phyloP scores from a whole-genome alignment of 2,113 vertebrate species.

The Dryoscopus gambensis region DNA sequence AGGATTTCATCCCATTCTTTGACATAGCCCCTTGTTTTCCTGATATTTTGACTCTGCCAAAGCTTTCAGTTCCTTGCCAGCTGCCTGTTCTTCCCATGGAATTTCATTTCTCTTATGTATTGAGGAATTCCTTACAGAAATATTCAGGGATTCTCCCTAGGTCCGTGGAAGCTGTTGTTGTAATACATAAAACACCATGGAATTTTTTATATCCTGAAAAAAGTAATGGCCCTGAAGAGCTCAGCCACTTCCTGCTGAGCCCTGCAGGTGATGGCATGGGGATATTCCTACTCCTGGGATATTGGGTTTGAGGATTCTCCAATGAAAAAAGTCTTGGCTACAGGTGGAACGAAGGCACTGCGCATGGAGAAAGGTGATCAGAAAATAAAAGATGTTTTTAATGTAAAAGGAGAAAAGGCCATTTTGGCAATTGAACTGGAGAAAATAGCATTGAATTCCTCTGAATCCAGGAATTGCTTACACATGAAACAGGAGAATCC shows the following conservation, averaged over 20 bases:
- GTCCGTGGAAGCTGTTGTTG: neutral
- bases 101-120: neutral
- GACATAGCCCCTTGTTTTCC: neutral
- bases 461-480: neutral
- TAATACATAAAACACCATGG: neutral
- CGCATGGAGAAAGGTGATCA: neutral
- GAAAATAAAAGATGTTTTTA: neutral
- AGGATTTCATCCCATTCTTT: neutral
- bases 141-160: neutral
- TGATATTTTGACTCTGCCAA: neutral
- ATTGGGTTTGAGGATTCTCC: neutral
- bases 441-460: neutral
- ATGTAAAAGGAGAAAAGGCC: neutral
- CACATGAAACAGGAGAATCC: neutral
- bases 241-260: neutral
- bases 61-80: neutral
- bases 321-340: neutral
- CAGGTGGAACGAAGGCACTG: neutral
- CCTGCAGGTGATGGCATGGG: neutral
- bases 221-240: neutral
- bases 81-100: neutral
- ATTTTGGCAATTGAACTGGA: neutral
- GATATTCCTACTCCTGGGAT: neutral
- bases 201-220: neutral
- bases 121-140: neutral